These are phyloP conservation scores for Dorcus hopei DNA, from an alignment of 2,888 invertebrate genomes.

Conservation along the genomic window DNA sequence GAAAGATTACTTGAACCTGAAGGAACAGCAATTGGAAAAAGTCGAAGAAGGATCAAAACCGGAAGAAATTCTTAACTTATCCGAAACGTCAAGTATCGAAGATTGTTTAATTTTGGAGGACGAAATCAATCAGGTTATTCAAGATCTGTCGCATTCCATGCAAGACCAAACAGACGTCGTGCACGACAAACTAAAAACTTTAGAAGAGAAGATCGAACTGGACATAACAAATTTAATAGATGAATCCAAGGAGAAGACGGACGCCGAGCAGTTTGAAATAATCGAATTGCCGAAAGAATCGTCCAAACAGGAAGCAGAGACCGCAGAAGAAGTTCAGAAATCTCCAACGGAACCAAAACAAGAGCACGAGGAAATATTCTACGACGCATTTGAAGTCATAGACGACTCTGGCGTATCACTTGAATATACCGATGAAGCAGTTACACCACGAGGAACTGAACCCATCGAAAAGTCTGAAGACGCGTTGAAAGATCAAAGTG, in stretches of 20 bases:
- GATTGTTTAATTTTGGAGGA: slow-evolving; percentile 7
- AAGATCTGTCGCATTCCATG: neutral
- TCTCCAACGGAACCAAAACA: neutral
- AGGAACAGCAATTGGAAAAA: neutral
- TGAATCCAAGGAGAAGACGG: neutral
- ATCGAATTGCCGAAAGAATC: neutral
- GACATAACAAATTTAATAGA: neutral
- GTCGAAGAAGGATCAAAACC: neutral
- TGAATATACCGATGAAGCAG: neutral
- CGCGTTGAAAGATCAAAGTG: neutral
- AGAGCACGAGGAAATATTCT: neutral
- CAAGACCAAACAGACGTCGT: neutral
- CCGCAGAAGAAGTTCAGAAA: no score
- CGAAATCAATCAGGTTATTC: neutral
- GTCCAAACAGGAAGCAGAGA: no score
- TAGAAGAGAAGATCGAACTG: neutral
- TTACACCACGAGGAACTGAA: neutral
- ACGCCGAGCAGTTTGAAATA: neutral
- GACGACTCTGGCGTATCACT: neutral
- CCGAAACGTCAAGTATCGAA: slow-evolving; percentile 3
- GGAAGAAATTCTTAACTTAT: neutral
- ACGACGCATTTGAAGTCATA: neutral
- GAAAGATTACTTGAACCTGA: neutral
- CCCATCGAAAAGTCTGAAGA: no score
- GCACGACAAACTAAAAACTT: no score